Evolutionary conservation across 2,797 vertebrate species (phyloP).

Genomic region (Leucoraja ocellata): DNA sequence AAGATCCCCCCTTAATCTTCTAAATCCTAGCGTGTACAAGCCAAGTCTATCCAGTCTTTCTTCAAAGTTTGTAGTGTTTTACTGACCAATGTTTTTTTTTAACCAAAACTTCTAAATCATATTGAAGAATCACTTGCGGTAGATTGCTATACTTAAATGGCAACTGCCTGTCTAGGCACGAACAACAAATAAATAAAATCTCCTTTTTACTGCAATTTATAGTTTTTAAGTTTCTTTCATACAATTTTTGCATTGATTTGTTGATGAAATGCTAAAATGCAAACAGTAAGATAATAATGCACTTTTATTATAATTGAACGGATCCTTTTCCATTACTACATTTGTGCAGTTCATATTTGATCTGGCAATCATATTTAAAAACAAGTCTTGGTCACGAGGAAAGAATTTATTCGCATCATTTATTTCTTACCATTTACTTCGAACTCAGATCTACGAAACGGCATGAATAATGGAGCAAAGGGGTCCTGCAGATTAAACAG

Average conservation of each 20-base stretch:
- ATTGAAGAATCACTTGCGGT: neutral
- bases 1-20: too few relatives aligned
- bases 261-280: neutral
- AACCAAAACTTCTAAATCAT: neutral
- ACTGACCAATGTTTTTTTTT: neutral
- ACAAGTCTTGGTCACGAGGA: neutral
- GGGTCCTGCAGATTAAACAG: neutral
- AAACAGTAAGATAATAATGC: neutral
- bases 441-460: too few relatives aligned
- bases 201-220: neutral
- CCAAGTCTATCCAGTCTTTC: too few relatives aligned
- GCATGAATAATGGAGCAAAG: neutral
- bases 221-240: neutral
- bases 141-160: neutral
- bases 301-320: neutral
- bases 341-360: neutral
- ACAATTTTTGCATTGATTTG: neutral
- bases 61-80: neutral
- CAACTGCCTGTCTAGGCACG: neutral
- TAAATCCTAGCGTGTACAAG: too few relatives aligned
- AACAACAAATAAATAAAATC: neutral
- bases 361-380: neutral
- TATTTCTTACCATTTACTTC: constrained; percentile 17
- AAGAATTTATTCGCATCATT: neutral
- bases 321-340: neutral